Evolutionary conservation across 2,113 vertebrate genomes (phyloP).

Genomic region (Myrmophylax atrothorax): DNA sequence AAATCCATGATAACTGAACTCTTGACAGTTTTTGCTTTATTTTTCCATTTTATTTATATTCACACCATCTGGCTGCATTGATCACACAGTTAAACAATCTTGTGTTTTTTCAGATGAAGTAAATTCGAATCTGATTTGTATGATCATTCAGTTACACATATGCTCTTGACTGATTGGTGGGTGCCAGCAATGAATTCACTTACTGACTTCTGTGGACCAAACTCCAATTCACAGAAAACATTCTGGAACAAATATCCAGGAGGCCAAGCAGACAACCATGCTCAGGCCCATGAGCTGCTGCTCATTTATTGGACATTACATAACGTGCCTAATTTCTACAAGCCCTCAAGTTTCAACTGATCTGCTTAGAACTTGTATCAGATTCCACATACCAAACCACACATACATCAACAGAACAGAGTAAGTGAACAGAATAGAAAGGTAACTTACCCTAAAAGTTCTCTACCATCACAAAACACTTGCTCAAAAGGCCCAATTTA

Average conservation of each 20-base stretch:
- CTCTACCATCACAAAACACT: background rate
- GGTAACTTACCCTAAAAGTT: background rate
- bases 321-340: background rate
- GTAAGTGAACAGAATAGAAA: background rate
- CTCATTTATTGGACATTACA: background rate
- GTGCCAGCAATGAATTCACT: background rate
- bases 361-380: background rate
- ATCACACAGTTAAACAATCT: background rate
- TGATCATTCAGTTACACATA: background rate
- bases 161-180: background rate
- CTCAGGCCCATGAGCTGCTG: background rate
- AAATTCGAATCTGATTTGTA: background rate
- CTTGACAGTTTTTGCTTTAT: background rate
- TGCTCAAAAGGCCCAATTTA: background rate
- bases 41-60: conserved; percentile 16
- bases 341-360: background rate
- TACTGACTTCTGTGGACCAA: background rate
- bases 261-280: background rate
- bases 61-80: background rate
- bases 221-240: background rate
- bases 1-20: background rate
- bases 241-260: background rate
- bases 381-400: background rate
- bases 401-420: accelerated
- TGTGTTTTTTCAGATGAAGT: background rate